These are phyloP conservation scores for Lepidochrysops patricia DNA, from an alignment of 2,888 invertebrate genomes.

Conservation along the genomic window DNA sequence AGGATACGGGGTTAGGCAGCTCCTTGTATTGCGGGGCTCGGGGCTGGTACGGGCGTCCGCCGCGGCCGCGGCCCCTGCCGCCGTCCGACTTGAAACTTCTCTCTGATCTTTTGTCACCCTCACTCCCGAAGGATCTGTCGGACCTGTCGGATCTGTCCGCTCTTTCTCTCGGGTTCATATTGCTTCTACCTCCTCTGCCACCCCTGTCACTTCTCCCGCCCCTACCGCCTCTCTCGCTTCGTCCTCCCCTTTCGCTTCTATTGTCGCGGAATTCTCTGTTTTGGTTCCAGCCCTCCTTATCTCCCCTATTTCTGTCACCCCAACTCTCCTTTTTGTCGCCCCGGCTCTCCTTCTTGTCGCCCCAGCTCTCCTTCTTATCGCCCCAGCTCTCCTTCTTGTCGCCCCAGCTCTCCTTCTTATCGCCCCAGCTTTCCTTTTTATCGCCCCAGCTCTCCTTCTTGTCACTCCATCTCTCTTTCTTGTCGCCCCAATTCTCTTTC, in stretches of 20 bases:
- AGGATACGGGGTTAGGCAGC: slow-evolving; percentile 57
- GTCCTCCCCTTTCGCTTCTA: slow-evolving; percentile 25
- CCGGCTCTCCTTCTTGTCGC: slow-evolving; percentile 40
- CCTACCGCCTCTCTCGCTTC: slow-evolving; percentile 24
- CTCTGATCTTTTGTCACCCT: slow-evolving; percentile 45
- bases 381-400: slow-evolving; percentile 33
- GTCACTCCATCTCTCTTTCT: slow-evolving; percentile 34
- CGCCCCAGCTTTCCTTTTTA: slow-evolving; percentile 28
- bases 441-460: slow-evolving; percentile 22
- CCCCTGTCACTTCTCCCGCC: slow-evolving; percentile 33
- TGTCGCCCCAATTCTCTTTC: slow-evolving; percentile 35
- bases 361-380: slow-evolving; percentile 29
- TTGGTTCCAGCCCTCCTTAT: slow-evolving; percentile 34
- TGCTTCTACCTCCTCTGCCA: slow-evolving; percentile 33
- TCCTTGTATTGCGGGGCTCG: slow-evolving; percentile 47
- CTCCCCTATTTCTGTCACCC: slow-evolving; percentile 29
- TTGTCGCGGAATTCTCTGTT: slow-evolving; percentile 34
- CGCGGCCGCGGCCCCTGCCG: slow-evolving; percentile 35
- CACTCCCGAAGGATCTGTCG: slow-evolving; percentile 45
- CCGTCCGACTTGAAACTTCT: slow-evolving; percentile 45
- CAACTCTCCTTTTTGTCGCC: slow-evolving; percentile 33
- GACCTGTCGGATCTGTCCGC: slow-evolving; percentile 38
- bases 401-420: slow-evolving; percentile 38
- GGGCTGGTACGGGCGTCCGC: slow-evolving; percentile 38
- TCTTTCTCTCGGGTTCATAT: slow-evolving; percentile 54